Conservation (phyloP, 2,797 vertebrate genomes). For the Merluccius polli region DNA sequence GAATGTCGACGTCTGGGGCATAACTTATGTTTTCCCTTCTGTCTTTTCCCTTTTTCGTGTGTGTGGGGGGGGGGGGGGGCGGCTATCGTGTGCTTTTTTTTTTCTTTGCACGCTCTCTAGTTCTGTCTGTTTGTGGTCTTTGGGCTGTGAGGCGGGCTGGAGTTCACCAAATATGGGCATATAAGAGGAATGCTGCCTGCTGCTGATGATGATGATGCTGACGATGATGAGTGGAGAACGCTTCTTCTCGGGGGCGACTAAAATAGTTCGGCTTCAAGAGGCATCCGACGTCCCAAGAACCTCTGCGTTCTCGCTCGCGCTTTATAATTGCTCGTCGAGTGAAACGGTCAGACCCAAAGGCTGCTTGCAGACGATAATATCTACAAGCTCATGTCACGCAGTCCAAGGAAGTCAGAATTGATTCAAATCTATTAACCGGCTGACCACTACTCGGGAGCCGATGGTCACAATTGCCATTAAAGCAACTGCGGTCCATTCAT, state of each 20-base stretch:
- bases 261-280: conserved; percentile 58
- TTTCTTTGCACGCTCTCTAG: not conserved
- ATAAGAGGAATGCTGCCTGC: conserved; percentile 64
- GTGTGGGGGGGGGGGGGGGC: not conserved
- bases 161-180: conserved; percentile 83
- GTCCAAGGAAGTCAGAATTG: not conserved
- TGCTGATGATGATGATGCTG: too few relatives aligned
- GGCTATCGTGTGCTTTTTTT: conserved; percentile 13
- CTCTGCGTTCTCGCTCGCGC: conserved; percentile 20
- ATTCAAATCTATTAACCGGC: not conserved
- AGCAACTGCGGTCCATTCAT: not conserved
- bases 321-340: not conserved
- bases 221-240: conserved; percentile 56
- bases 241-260: conserved; percentile 41
- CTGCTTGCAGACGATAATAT: not conserved
- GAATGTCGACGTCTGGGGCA: conserved; percentile 74
- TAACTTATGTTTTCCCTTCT: conserved; percentile 70
- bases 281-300: conserved; percentile 40
- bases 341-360: not conserved
- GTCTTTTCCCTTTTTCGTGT: conserved; percentile 40
- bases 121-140: conserved; percentile 54
- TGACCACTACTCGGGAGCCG: not conserved
- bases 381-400: not conserved
- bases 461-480: not conserved
- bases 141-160: conserved; percentile 49